These are phyloP conservation scores for Lasioglossum baleicum DNA, from an alignment of 1,140 invertebrate species.

Conservation along the genomic window DNA sequence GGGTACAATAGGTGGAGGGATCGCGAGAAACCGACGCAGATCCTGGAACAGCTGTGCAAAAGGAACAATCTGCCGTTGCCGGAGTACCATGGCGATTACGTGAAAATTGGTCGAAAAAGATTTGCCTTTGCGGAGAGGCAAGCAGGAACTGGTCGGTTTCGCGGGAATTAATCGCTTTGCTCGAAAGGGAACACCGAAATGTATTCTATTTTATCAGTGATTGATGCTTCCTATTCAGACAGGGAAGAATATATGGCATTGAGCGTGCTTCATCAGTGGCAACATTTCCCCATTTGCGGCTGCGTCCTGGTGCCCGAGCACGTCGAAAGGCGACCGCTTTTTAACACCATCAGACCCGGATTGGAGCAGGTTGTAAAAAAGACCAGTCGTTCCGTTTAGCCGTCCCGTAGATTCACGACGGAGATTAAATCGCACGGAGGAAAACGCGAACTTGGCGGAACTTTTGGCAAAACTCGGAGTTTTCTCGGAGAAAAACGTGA, in stretches of 20 bases:
- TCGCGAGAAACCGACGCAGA: slow-evolving; percentile 85
- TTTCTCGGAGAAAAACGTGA: no score
- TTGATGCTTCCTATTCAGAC: slow-evolving; percentile 68
- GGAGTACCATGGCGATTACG: slow-evolving; percentile 64
- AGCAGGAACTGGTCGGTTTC: no score
- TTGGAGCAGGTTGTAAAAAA: slow-evolving; percentile 89
- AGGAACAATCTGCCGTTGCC: slow-evolving; percentile 82
- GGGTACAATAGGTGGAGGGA: slow-evolving; percentile 92
- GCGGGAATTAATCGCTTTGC: no score
- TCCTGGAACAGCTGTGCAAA: slow-evolving; percentile 86
- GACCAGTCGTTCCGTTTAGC: no score
- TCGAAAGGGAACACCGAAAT: background rate
- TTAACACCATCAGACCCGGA: slow-evolving; percentile 87
- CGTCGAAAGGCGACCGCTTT: slow-evolving; percentile 91
- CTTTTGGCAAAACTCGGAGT: no score
- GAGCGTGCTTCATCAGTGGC: slow-evolving; percentile 85
- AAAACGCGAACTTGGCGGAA: no score
- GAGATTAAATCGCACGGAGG: no score
- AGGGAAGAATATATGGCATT: slow-evolving; percentile 85
- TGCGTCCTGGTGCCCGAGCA: slow-evolving; percentile 92
- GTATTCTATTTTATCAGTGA: slow-evolving; percentile 9
- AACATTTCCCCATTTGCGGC: slow-evolving; percentile 87
- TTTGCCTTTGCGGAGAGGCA: slow-evolving; percentile 25
- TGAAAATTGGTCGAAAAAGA: slow-evolving; percentile 44
- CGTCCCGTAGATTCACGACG: no score